Evolutionary conservation across 2,888 invertebrate genomes (phyloP), one percentile per base, ranked within the genome.

Genomic region (Synanthedon formicaeformis): DNA sequence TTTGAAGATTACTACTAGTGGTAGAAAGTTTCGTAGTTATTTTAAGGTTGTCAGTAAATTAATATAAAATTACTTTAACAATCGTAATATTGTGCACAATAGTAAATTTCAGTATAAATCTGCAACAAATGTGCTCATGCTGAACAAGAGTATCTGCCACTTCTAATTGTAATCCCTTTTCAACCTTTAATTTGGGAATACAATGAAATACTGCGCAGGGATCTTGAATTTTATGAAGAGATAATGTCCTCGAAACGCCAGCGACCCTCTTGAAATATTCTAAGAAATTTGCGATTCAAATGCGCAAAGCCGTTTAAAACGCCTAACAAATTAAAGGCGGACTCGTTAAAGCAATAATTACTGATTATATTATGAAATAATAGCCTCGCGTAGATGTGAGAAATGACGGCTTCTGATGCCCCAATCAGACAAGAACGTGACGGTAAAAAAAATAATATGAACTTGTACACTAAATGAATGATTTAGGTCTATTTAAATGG

Each of bases 211-310:
- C 80, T 82, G 74, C 67, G 71, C 69, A 67, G 71, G 50, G 78
- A 82, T 84, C 81, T 80, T 83, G 83, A 85, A 84, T 84, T 85
- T 86, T 86, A 82, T 84, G 81, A 85, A 82, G 83, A 83, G 83
- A 83, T 87, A 85, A 86, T 85, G 80, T 78, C 81, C 80, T 84
- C 78, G 68, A 78, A 82, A 79, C 79, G 81, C 76, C 73, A 75
- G 78, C 78, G 77, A 79, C 85, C 83, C 84, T 84, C 82, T 74
- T 77, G 78, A 83, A 86, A 85, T 86, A 85, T 86, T 86, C 81
- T 81, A 75, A 84, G 84, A 82, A 86, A 87, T 87, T 87, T 87
- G 86, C 78, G 85, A 86, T 86, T 87, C 86, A 87, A 87, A 87
- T 87, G 78, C 80, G 82, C 71, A 81, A 85, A 86, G 86, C 85